Conservation (phyloP, 2,888 invertebrate species). For the Orchesellides sinensis region DNA sequence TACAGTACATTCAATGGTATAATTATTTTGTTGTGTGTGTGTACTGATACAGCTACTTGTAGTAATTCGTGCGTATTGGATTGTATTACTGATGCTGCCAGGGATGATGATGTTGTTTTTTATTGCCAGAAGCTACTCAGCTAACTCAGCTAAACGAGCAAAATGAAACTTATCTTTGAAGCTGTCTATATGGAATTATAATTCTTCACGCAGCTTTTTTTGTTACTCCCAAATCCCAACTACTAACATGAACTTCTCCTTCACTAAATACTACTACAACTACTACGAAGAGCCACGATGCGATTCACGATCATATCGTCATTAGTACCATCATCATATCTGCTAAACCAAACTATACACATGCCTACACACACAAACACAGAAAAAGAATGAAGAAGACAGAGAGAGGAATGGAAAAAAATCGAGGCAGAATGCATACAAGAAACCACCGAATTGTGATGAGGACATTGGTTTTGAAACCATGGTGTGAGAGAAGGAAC, state of each 20-base stretch:
- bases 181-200: constrained; percentile 39
- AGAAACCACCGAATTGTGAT: constrained; percentile 54
- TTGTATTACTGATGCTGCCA: constrained; percentile 7
- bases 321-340: constrained; percentile 12
- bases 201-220: constrained; percentile 45
- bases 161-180: constrained; percentile 51
- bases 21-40: background rate
- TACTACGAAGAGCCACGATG: background rate
- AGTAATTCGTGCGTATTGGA: constrained; percentile 55
- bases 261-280: constrained; percentile 8
- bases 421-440: constrained; percentile 16
- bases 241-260: background rate
- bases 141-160: constrained; percentile 14
- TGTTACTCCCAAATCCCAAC: no score
- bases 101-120: constrained; percentile 41
- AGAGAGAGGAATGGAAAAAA: constrained; percentile 23
- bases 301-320: constrained; percentile 12
- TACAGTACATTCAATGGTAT: no score
- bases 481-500: constrained; percentile 38
- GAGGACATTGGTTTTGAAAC: constrained; percentile 55
- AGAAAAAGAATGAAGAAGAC: constrained; percentile 29
- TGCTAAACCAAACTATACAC: constrained; percentile 5
- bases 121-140: constrained; percentile 46
- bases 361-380: constrained; percentile 10
- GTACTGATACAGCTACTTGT: constrained; percentile 15